Conservation (phyloP, 2,888 invertebrate species). For the Pheosia tremula region DNA sequence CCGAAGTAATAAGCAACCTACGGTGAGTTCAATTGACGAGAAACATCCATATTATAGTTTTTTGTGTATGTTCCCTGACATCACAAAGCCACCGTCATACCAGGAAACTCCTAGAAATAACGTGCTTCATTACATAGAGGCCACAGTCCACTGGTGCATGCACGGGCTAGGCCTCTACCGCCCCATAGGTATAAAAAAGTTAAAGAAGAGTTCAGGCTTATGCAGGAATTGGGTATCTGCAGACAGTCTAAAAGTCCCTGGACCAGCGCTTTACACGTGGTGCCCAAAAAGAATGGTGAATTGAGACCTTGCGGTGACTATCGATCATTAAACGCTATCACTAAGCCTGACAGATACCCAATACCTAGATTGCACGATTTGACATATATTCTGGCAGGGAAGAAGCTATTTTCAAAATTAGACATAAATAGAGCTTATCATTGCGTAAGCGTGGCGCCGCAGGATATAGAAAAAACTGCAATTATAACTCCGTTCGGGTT, state of each 20-base stretch:
- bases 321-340: constrained; percentile 8
- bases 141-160: constrained; percentile 18
- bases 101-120: constrained; percentile 12
- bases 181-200: constrained; percentile 3
- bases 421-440: constrained; percentile 25
- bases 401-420: constrained; percentile 20
- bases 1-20: too few relatives aligned
- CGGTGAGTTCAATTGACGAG: constrained; percentile 3
- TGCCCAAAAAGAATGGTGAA: background rate
- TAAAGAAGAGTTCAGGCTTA: constrained; percentile 4
- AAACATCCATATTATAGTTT: constrained; percentile 7
- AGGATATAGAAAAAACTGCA: constrained; percentile 24
- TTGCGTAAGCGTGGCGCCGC: constrained; percentile 10
- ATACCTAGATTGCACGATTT: constrained; percentile 17
- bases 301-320: constrained; percentile 10
- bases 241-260: constrained; percentile 8
- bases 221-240: constrained; percentile 7
- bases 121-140: constrained; percentile 20
- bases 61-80: constrained; percentile 11
- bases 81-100: constrained; percentile 18
- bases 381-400: constrained; percentile 11
- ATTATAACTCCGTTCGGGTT: constrained; percentile 3
- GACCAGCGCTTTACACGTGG: constrained; percentile 4
- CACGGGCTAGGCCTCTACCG: constrained; percentile 6
- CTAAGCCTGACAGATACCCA: constrained; percentile 16